Percentiles rank a stretch among this genome's conserved stretches.
phyloP scores from a whole-genome alignment of 2,888 invertebrate species.

The Cremastinae sp. region DNA sequence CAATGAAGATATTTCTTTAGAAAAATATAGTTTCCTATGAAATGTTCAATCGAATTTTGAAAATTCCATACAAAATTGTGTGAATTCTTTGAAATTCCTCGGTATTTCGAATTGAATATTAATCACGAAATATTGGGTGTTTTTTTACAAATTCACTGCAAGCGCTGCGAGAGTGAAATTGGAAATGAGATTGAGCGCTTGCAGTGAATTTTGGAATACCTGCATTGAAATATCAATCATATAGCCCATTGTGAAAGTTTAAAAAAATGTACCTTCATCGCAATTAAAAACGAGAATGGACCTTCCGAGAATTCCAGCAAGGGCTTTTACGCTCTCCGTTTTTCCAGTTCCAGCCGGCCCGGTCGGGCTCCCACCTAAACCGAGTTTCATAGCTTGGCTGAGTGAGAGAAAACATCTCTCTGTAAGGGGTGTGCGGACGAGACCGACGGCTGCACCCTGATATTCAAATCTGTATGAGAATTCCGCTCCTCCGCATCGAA shows the following conservation, averaged over 20 bases:
- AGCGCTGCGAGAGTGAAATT: too few relatives aligned
- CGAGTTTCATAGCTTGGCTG: slow-evolving; percentile 97
- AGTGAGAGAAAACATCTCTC: slow-evolving; percentile 98
- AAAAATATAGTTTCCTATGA: too few relatives aligned
- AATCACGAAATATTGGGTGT: too few relatives aligned
- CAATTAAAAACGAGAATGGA: slow-evolving; percentile 98
- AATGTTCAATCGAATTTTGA: too few relatives aligned
- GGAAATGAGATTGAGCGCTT: too few relatives aligned
- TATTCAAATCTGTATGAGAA: slow-evolving; percentile 99
- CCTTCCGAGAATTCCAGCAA: slow-evolving; percentile 94
- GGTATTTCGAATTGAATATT: too few relatives aligned
- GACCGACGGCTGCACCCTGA: slow-evolving; percentile 96
- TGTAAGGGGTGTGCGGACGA: slow-evolving; percentile 97
- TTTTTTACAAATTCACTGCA: too few relatives aligned
- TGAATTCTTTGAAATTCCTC: too few relatives aligned
- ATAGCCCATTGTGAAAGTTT: background rate
- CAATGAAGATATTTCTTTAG: too few relatives aligned
- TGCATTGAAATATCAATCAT: too few relatives aligned
- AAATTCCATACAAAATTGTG: too few relatives aligned
- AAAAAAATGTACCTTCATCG: slow-evolving; percentile 91
- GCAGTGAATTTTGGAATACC: too few relatives aligned
- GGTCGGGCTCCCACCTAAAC: slow-evolving; percentile 98
- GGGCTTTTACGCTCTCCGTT: slow-evolving; percentile 98
- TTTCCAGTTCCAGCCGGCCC: slow-evolving; percentile 99
- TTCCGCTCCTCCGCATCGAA: slow-evolving; percentile 96